Percentiles rank a stretch among this genome's conserved stretches.
Evolutionary conservation across 37 sponge, comb jelly and placozoan species (phyloP).

Genomic region (Crambe crambe): DNA sequence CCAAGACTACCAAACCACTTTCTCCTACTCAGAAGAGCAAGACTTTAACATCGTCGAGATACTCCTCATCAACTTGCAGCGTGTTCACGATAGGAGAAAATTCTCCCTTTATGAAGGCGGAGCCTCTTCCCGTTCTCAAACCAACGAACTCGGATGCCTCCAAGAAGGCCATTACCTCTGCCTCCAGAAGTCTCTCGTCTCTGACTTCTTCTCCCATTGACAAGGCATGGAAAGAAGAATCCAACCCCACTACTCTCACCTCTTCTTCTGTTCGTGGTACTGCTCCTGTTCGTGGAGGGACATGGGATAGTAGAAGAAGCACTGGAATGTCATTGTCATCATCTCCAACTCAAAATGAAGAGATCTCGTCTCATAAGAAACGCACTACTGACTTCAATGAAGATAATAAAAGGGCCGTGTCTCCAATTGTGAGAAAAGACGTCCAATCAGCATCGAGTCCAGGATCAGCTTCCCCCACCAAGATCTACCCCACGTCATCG

Average conservation of each 20-base stretch:
- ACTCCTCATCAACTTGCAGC: background rate
- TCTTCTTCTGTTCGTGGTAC: background rate
- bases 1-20: background rate
- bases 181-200: background rate
- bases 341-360: background rate
- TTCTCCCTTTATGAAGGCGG: background rate
- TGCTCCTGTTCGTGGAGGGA: background rate
- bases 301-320: background rate
- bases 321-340: background rate
- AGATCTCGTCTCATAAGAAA: background rate
- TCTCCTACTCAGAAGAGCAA: background rate
- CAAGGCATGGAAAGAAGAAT: background rate
- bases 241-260: background rate
- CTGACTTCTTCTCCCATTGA: slow-evolving; percentile 6
- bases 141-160: background rate
- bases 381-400: background rate
- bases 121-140: background rate
- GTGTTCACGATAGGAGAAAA: background rate
- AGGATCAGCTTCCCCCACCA: background rate
- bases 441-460: background rate
- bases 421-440: slow-evolving; percentile 3
- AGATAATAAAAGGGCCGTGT: background rate
- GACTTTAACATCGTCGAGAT: background rate
- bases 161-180: background rate
- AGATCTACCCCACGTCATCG: background rate